Conservation (phyloP, 2,888 invertebrate species). For the Cheilosia vernalis region DNA sequence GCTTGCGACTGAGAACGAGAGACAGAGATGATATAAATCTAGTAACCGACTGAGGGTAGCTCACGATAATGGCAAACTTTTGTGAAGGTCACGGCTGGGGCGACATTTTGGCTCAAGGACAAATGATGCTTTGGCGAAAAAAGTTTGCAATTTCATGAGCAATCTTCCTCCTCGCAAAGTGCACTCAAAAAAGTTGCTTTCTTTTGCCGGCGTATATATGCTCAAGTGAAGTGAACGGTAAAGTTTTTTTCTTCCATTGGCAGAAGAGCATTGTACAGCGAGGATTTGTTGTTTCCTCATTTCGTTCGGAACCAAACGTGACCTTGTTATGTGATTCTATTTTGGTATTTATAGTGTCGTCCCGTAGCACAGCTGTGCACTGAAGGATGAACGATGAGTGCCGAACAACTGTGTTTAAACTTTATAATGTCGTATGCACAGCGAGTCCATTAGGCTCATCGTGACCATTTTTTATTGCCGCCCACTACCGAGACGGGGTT, state of each 20-base stretch:
- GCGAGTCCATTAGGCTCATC: slow-evolving; percentile 54
- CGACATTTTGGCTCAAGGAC: slow-evolving; percentile 74
- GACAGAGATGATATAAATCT: slow-evolving; percentile 17
- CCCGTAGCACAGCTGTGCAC: slow-evolving; percentile 11
- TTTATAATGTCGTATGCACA: slow-evolving; percentile 24
- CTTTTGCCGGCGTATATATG: slow-evolving; percentile 23
- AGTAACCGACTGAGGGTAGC: slow-evolving; percentile 5
- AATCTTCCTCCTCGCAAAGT: slow-evolving; percentile 58
- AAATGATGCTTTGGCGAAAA: slow-evolving; percentile 50
- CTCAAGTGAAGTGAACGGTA: slow-evolving; percentile 13
- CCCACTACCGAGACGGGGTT: not conserved
- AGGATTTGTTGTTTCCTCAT: slow-evolving; percentile 39
- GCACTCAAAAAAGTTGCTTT: slow-evolving; percentile 46
- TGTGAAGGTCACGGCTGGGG: slow-evolving; percentile 65
- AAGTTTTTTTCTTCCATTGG: slow-evolving; percentile 35
- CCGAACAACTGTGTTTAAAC: slow-evolving; percentile 39
- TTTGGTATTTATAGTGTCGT: slow-evolving; percentile 56
- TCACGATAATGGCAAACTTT: slow-evolving; percentile 7
- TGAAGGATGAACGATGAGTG: not conserved
- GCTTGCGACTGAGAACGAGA: slow-evolving; percentile 21
- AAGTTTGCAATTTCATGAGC: slow-evolving; percentile 71
- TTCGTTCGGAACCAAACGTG: slow-evolving; percentile 57
- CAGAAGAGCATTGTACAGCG: slow-evolving; percentile 28
- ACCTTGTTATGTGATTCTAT: slow-evolving; percentile 66
- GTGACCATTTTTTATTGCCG: slow-evolving; percentile 1